Evolutionary conservation across 30 jellyfish, hydroid and myxozoan species (phyloP).

Genomic region (Aurelia sp.): DNA sequence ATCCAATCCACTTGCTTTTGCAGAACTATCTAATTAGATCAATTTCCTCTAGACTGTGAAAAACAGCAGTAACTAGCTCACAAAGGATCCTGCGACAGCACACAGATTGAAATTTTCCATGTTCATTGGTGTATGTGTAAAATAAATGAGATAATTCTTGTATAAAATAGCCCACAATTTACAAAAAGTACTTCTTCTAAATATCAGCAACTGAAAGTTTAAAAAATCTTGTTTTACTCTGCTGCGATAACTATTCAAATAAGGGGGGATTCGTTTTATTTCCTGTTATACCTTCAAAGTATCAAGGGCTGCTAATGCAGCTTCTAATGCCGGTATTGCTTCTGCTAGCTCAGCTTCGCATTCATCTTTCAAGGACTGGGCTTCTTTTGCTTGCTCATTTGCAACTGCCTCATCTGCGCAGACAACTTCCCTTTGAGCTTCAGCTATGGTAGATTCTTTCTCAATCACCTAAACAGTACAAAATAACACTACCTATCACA

Average conservation of each 20-base stretch:
- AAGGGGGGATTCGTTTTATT: background rate
- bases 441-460: constrained; percentile 97
- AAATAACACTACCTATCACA: too few species aligned
- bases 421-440: constrained; percentile 95
- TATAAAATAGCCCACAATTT: too few species aligned
- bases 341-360: constrained; percentile 99
- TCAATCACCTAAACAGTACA: constrained; percentile 83
- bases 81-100: too few species aligned
- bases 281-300: constrained; percentile 82
- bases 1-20: too few species aligned
- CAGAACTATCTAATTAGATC: too few species aligned
- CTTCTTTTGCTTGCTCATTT: constrained; percentile 95
- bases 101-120: too few species aligned
- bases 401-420: constrained; percentile 98
- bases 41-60: background rate
- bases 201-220: too few species aligned
- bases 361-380: constrained; percentile 97
- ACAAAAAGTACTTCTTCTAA: too few species aligned
- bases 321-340: constrained; percentile 99
- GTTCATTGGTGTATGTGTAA: too few species aligned
- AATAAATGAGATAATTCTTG: too few species aligned
- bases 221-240: too few species aligned
- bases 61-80: background rate
- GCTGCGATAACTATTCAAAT: too few species aligned
- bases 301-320: constrained; percentile 96